phyloP scores from a whole-genome alignment of 1,140 invertebrate genomes.

The Calliphora vicina region DNA sequence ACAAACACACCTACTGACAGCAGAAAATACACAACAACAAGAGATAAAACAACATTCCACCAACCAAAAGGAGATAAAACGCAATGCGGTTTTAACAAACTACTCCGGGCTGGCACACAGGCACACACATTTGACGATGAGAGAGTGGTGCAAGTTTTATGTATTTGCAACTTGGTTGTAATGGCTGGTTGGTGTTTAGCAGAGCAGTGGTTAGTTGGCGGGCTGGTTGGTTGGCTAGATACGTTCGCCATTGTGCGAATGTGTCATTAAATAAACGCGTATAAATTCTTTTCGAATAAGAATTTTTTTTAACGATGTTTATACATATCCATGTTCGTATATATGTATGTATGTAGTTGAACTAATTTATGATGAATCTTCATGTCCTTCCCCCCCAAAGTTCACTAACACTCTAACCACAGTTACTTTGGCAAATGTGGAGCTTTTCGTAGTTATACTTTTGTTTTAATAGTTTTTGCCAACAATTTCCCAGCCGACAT shows the following conservation, averaged over 20 bases:
- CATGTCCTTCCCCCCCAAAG: background rate
- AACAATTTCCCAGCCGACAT: background rate
- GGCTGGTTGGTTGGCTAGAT: background rate
- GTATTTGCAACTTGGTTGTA: background rate
- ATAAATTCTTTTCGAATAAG: background rate
- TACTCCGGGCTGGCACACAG: background rate
- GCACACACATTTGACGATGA: too few species aligned
- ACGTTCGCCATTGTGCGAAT: background rate
- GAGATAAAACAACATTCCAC: background rate
- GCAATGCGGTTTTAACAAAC: background rate
- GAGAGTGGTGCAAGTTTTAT: background rate
- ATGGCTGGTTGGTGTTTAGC: background rate
- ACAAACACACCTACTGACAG: background rate
- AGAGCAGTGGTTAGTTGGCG: background rate
- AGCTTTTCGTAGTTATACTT: background rate
- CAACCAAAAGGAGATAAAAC: background rate
- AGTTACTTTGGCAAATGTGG: background rate
- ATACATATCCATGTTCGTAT: too few species aligned
- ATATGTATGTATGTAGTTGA: background rate
- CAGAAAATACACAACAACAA: background rate
- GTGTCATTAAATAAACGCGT: background rate
- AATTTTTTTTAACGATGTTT: background rate
- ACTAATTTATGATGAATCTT: background rate
- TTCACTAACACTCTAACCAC: background rate
- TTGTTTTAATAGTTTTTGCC: background rate